Conservation (phyloP, 2,888 invertebrate species). For the Thymelicus sylvestris region DNA sequence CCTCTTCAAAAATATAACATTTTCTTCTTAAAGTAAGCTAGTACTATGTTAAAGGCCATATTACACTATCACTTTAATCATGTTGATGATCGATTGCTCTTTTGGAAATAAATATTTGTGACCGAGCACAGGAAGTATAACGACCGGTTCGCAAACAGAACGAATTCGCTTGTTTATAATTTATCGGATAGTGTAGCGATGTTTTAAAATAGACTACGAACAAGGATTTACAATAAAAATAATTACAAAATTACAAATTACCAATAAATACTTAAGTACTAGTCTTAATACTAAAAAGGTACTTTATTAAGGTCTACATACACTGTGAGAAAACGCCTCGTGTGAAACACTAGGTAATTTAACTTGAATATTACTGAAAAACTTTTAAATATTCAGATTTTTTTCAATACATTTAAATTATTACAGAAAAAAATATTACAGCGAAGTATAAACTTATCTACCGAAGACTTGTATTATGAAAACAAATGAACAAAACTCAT, state of each 20-base stretch:
- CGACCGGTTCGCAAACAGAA: not conserved
- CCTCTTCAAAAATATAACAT: conserved; percentile 77
- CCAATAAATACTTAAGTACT: conserved; percentile 80
- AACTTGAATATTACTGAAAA: not conserved
- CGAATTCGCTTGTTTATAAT: conserved; percentile 24
- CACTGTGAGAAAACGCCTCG: conserved; percentile 69
- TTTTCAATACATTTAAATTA: too few relatives aligned
- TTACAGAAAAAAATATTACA: too few relatives aligned
- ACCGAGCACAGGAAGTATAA: conserved; percentile 26
- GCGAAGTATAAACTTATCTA: too few relatives aligned
- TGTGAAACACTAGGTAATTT: conserved; percentile 57
- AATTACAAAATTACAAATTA: conserved; percentile 72
- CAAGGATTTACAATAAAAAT: conserved; percentile 67
- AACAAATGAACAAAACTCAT: not conserved
- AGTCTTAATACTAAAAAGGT: conserved; percentile 77
- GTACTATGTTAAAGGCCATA: conserved; percentile 50
- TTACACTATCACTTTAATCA: conserved; percentile 34
- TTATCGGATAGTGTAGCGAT: conserved; percentile 43
- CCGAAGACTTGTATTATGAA: too few relatives aligned
- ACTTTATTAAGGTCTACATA: conserved; percentile 74
- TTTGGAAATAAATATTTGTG: conserved; percentile 37
- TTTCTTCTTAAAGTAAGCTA: conserved; percentile 63
- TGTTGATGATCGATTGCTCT: conserved; percentile 27
- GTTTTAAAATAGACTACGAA: conserved; percentile 42
- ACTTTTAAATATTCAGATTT: not conserved